These are phyloP conservation scores for Labroides dimidiatus DNA, from an alignment of 2,797 vertebrate genomes.

Conservation along the genomic window DNA sequence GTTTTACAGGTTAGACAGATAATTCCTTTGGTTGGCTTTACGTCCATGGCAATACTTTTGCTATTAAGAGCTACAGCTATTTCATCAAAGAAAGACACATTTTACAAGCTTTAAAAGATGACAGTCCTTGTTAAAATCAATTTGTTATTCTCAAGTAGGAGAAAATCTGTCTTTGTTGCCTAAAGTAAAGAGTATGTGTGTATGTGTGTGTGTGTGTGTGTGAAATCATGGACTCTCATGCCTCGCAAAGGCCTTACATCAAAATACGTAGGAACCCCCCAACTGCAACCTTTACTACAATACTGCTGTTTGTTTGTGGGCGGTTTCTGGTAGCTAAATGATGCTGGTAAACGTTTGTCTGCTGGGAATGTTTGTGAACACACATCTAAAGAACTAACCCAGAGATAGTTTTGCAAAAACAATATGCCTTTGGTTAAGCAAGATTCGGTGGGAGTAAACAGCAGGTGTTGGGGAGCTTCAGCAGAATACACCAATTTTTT, in stretches of 20 bases:
- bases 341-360: neutral
- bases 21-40: neutral
- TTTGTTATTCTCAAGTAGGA: neutral
- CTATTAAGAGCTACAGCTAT: neutral
- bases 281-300: neutral
- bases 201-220: neutral
- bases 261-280: too few species aligned
- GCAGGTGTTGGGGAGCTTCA: neutral
- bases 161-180: neutral
- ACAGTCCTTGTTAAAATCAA: neutral
- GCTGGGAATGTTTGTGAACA: neutral
- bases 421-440: neutral
- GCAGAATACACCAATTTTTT: neutral
- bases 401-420: neutral
- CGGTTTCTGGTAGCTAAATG: neutral
- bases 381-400: neutral
- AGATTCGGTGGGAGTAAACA: neutral
- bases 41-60: neutral
- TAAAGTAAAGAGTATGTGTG: neutral
- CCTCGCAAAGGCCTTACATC: neutral
- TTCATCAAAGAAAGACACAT: constrained; percentile 10
- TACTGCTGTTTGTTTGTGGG: neutral
- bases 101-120: neutral
- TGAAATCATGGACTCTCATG: neutral
- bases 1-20: constrained; percentile 1